These are phyloP conservation scores for Hyperoplus lanceolatus DNA, from an alignment of 2,797 vertebrate species.

Conservation along the genomic window DNA sequence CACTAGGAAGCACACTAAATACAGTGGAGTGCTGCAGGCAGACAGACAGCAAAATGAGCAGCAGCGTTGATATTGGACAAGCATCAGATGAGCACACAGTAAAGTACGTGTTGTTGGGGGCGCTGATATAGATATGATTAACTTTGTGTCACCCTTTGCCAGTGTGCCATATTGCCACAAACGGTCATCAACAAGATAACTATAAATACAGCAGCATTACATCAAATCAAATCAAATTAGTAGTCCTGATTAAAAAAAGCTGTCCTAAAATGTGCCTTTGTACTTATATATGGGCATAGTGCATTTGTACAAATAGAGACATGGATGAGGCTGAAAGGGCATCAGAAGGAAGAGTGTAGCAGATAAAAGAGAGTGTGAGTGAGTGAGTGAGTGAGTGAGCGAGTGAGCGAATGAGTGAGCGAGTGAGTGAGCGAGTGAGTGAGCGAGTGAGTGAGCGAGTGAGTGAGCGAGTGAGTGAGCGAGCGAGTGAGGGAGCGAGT, in stretches of 20 bases:
- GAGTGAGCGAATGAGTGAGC: not conserved
- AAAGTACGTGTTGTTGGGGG: no score
- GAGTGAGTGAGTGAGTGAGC: not conserved
- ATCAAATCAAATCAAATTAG: no score
- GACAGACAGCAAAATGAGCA: slow-evolving; percentile 35
- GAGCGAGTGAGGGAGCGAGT: not conserved
- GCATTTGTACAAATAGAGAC: not conserved
- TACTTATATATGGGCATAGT: slow-evolving; percentile 14
- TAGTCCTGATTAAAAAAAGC: no score
- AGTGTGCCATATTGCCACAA: no score
- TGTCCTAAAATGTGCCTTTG: no score
- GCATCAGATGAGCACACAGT: slow-evolving; percentile 14
- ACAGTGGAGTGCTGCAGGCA: slow-evolving; percentile 39
- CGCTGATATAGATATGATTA: no score
- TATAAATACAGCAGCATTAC: no score
- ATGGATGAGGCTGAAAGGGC: not conserved
- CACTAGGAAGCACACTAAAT: slow-evolving; percentile 34
- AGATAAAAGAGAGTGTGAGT: slow-evolving; percentile 1
- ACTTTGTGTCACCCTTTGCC: no score
- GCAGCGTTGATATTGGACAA: slow-evolving; percentile 23
- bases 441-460: no score
- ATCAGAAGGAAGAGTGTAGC: not conserved
- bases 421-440: not conserved
- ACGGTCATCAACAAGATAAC: no score
- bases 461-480: no score